Evolutionary conservation across 37 sponge, comb jelly and placozoan genomes (phyloP), one percentile per base, ranked within the genome.

Genomic region (Chondrilla cf. caribensis): DNA sequence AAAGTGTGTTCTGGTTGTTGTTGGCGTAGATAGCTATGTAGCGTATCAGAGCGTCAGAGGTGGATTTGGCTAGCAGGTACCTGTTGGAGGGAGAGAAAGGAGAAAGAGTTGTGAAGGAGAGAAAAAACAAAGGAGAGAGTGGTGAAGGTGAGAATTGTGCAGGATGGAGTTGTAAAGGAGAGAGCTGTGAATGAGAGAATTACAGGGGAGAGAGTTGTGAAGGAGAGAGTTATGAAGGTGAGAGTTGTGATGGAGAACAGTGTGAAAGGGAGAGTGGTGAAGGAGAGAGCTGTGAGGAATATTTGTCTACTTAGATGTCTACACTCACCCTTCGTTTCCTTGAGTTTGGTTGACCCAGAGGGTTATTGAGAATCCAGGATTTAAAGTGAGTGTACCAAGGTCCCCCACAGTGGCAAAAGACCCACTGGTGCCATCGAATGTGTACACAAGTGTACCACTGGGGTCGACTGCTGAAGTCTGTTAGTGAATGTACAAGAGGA

Each of bases 61-160:
- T 72, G 32, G 93, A 70, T 84, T 92, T 92, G n/a, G 93, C 93
- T 62, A 89, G 64, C 35, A 92, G 6, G 62, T 87, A 91, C 19
- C 92, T 87, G 43, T 36, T 26, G n/a, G 38, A 40, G 54, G 3
- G 38, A 58, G 17, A 1, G 57, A 3, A 3, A n/a, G n/a, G n/a
- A n/a, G n/a, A n/a, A n/a, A n/a, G n/a, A n/a, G n/a, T n/a, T n/a
- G n/a, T n/a, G n/a, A n/a, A n/a, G n/a, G 43, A 36, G 59, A 40
- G n/a, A 55, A 9, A 32, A 15, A 21, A 28, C 0, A 26, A 2
- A 67, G 3, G 28, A 6, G 22, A 57, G 7, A 31, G 38, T 67
- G 29, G n/a, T n/a, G n/a, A n/a, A n/a, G n/a, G n/a, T n/a, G n/a
- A n/a, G n/a, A n/a, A n/a, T n/a, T n/a, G n/a, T n/a, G n/a, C n/a